Conservation (phyloP, 1,140 invertebrate species). For the Pantala flavescens region DNA sequence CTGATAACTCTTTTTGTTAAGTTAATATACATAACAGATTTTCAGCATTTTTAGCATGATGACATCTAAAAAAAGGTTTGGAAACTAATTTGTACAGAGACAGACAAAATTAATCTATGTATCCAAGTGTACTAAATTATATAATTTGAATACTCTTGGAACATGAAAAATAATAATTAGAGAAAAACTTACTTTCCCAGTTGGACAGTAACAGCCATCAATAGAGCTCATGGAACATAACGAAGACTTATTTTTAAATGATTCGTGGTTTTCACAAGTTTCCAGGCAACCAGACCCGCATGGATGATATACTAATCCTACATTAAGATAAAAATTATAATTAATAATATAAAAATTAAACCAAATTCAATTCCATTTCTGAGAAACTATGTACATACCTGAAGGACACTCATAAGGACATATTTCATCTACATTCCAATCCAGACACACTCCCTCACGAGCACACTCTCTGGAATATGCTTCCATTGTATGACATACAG, state of each 20-base stretch:
- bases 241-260: conserved; percentile 32
- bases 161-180: neutral
- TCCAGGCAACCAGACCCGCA: conserved; percentile 55
- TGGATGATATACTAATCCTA: conserved; percentile 51
- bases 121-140: too few relatives aligned
- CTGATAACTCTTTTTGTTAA: too few relatives aligned
- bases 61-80: too few relatives aligned
- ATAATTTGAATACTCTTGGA: too few relatives aligned
- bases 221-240: conserved; percentile 40
- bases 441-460: conserved; percentile 51
- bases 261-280: conserved; percentile 48
- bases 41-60: too few relatives aligned
- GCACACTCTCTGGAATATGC: conserved; percentile 63
- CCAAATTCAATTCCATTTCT: conserved; percentile 15
- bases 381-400: conserved; percentile 24
- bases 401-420: conserved; percentile 48
- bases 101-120: too few relatives aligned
- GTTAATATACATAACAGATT: too few relatives aligned
- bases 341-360: neutral
- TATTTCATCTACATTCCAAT: conserved; percentile 53
- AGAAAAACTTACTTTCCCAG: conserved; percentile 43
- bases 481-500: conserved; percentile 51
- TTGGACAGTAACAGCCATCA: conserved; percentile 77
- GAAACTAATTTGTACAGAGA: too few relatives aligned
- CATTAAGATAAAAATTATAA: conserved; percentile 33